Conservation (phyloP, 2,888 invertebrate species). For the Rhorus exstirpatorius region DNA sequence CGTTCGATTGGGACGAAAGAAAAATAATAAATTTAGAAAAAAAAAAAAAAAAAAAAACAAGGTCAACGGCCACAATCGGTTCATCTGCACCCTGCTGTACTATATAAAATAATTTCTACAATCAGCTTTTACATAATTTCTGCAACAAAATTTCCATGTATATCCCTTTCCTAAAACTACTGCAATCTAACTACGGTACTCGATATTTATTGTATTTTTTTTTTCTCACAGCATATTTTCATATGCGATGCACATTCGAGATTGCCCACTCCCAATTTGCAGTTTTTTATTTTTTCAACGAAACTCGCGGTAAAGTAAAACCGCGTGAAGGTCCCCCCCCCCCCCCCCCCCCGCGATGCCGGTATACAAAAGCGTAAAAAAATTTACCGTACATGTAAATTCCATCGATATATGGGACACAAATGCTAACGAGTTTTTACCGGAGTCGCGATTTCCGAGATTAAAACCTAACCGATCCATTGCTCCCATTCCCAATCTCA, state of each 20-base stretch:
- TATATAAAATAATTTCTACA: slow-evolving; percentile 56
- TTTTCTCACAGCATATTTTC: slow-evolving; percentile 39
- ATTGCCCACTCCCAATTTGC: slow-evolving; percentile 24
- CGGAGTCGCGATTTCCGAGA: not conserved
- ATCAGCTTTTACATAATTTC: no score
- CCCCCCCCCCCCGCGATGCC: not conserved
- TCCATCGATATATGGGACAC: slow-evolving; percentile 36
- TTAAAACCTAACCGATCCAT: not conserved
- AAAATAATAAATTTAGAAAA: not conserved
- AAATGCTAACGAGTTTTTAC: not conserved
- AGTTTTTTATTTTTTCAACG: slow-evolving; percentile 16
- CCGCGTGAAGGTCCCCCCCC: not conserved
- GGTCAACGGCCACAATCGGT: slow-evolving; percentile 36
- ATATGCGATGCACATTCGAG: slow-evolving; percentile 35
- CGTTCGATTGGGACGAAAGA: no score
- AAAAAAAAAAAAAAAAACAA: no score
- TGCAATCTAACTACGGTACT: slow-evolving; percentile 61
- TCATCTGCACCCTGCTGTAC: slow-evolving; percentile 57
- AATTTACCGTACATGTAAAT: slow-evolving; percentile 30
- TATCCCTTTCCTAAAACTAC: slow-evolving; percentile 58
- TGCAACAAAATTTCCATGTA: no score
- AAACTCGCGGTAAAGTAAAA: slow-evolving; percentile 21
- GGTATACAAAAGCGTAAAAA: slow-evolving; percentile 4
- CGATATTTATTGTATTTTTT: slow-evolving; percentile 27
- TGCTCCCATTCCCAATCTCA: slow-evolving; percentile 26